Evolutionary conservation across 2,888 invertebrate genomes (phyloP).

Genomic region (Ectemnius lituratus): DNA sequence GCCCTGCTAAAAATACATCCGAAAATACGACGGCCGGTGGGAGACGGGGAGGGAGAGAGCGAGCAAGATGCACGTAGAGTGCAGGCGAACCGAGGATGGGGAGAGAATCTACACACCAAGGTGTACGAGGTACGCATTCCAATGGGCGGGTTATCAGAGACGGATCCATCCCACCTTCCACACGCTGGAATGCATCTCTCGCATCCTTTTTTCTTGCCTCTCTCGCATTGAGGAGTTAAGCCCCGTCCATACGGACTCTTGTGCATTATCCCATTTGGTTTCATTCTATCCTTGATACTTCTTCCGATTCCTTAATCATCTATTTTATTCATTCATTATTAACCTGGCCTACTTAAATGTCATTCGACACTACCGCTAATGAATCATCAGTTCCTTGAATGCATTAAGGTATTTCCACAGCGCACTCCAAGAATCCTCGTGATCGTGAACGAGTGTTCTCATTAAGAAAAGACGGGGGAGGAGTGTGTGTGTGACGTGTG

Average conservation of each 20-base stretch:
- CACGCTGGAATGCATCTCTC: conserved; percentile 61
- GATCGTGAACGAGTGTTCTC: no score
- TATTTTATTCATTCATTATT: no score
- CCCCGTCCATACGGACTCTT: conserved; percentile 44
- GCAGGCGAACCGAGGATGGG: conserved; percentile 60
- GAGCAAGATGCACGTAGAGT: conserved; percentile 53
- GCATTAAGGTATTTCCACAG: no score
- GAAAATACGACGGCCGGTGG: conserved; percentile 41
- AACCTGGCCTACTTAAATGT: no score
- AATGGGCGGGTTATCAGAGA: conserved; percentile 76
- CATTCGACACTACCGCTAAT: no score
- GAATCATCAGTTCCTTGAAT: no score
- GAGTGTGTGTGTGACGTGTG: no score
- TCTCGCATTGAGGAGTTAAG: conserved; percentile 55
- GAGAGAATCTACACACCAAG: conserved; percentile 62
- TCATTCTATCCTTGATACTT: no score
- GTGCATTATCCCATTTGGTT: no score
- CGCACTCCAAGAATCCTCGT: no score
- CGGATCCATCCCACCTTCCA: conserved; percentile 75
- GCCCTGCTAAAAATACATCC: conserved; percentile 50
- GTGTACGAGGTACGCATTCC: conserved; percentile 74
- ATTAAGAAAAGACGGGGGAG: no score
- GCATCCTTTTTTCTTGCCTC: conserved; percentile 44
- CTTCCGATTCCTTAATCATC: no score
- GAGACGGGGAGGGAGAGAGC: not conserved